Base-by-base conservation (phyloP, 2,113 vertebrate species). In the Meriones unguiculatus region DNA sequence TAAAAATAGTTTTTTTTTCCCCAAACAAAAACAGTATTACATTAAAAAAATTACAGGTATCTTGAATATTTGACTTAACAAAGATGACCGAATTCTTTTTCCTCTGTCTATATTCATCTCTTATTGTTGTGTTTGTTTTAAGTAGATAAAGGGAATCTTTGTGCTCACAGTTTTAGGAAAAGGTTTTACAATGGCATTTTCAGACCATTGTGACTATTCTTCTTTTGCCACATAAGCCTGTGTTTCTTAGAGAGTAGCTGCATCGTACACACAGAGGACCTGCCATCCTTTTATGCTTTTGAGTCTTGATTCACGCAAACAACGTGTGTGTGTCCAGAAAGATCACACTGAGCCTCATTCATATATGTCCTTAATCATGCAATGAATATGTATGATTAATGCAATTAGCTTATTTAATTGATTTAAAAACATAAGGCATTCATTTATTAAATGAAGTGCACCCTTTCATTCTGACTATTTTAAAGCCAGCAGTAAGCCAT, bases 1-100 rank as follows among this genome's bases (percentile, higher is more conserved):
- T 81, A 81, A 85, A 95, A 95, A 89, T 69, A 67, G 64, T 65
- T 91, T 85, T 91, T 85, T 86, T 35, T n/a, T n/a, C n/a, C 11
- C 69, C 65, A 54, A 76, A 22, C 14, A 90, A 75, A 91, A 87
- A 10, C 32, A 80, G 41, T 85, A 87, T 30, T 8, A 30, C 5
- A 52, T 67, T 87, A 65, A 86, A 65, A 86, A 50, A n/a, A 91
- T 91, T 89, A 24, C 2, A 85, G 12, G 75, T 86, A 1, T 41
- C 5, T 30, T 86, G 78, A 85, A 24, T 65, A 30, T 62, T 65
- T 91, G 81, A 6, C 28, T 84, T 90, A 59, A 80, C 54, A 57
- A 96, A 85, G 24, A 59, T 12, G 76, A 7, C 20, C 6, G 7
- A 28, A 67, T 81, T 78, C 32, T 90, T 32, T 15, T 65, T 18